Evolutionary conservation across 2,113 vertebrate species (phyloP).

Genomic region (Passer montanus): DNA sequence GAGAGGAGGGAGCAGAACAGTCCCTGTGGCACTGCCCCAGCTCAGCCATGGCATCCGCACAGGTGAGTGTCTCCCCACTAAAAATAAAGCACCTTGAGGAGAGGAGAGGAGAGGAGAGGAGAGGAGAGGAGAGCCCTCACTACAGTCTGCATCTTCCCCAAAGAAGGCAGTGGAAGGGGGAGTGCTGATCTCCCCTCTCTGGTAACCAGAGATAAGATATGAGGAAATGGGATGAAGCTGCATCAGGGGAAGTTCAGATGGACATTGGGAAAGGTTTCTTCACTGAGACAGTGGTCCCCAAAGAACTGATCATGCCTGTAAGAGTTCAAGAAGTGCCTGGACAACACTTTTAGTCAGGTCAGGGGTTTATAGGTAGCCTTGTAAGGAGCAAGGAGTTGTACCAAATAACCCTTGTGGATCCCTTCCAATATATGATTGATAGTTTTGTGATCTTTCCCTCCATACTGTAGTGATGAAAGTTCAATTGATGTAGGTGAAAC

Average conservation of each 20-base stretch:
- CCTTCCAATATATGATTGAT: neutral
- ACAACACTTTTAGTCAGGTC: rapidly evolving
- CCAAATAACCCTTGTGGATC: rapidly evolving
- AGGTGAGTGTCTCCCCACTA: too few species aligned
- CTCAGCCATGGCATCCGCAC: too few species aligned
- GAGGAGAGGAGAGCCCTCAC: neutral
- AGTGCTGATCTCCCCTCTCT: neutral
- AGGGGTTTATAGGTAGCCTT: neutral
- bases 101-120: rapidly evolving
- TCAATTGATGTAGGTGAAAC: neutral
- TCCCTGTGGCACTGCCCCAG: too few species aligned
- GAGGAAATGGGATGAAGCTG: neutral
- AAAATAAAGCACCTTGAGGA: neutral
- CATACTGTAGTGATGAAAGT: neutral
- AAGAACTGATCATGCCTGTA: neutral
- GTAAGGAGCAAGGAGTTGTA: neutral
- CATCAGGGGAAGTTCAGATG: neutral
- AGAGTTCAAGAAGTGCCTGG: neutral
- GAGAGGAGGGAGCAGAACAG: too few species aligned
- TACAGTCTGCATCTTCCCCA: rapidly evolving
- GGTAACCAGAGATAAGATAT: neutral
- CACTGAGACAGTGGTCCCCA: neutral
- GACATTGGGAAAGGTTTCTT: neutral
- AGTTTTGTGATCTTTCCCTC: neutral
- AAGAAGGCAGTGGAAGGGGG: rapidly evolving